Base-by-base conservation (phyloP, 2,113 vertebrate genomes). In the Eurypyga helias region DNA sequence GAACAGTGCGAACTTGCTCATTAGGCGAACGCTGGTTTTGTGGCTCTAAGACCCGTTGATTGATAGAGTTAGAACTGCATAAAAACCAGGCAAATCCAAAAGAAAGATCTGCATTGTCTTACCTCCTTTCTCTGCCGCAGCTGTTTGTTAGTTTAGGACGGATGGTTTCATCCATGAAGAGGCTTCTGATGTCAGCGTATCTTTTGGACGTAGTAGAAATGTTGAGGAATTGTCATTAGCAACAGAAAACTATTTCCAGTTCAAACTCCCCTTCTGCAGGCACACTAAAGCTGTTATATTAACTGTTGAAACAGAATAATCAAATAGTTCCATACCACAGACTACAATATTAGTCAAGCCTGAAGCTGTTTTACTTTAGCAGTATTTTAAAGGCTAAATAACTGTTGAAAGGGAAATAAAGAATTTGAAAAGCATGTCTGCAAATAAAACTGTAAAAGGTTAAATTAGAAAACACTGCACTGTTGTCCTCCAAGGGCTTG, bases 361-460 rank as follows among this genome's bases (percentile, higher is more conserved):
- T 31, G 43, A 71, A 91, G 96, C 93, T 93, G 45, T 70, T 96
- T 94, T 80, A 65, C 84, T 62, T 54, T 23, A 76, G 89, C 65
- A 61, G 67, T 83, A 83, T 80, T 83, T 86, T 75, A 89, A 95
- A 97, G 82, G 92, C 96, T 90, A 94, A 95, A 87, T 83, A 93
- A 73, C 93, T 72, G 55, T 67, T 80, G 95, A 77, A 91, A 87
- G 54, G 80, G 71, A 93, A 95, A 67, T 38, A 38, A 61, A 80
- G 87, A 93, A 89, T 70, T 83, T 58, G 61, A 69, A 25, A 92
- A 73, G 60, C 51, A 10, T 46, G 87, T 67, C 81, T 83, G 83
- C 51, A 93, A 94, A 96, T 96, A 91, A 87, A 89, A 89, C 96
- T 93, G 81, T 90, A 93, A 95, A 95, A 96, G 93, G 91, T 94